phyloP scores from a whole-genome alignment of 2,797 vertebrate species.

The Notoglanidium macrostoma region DNA sequence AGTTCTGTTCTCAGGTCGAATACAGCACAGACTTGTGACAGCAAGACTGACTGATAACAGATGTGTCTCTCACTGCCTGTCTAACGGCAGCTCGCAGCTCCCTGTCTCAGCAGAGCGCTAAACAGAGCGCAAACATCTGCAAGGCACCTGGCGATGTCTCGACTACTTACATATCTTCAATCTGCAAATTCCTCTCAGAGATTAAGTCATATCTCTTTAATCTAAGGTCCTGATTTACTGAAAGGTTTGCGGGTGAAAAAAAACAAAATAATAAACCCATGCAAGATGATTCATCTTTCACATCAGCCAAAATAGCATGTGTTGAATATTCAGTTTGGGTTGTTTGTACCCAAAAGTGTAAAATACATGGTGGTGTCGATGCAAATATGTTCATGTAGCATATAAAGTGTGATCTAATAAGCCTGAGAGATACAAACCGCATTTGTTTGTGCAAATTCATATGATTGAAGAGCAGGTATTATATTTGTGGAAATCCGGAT shows the following conservation, averaged over 20 bases:
- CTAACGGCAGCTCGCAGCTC: conserved; percentile 31
- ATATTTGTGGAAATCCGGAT: background rate
- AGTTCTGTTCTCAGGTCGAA: background rate
- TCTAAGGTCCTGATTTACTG: background rate
- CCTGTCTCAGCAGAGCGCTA: conserved; percentile 25
- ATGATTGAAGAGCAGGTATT: background rate
- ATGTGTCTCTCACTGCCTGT: conserved; percentile 28
- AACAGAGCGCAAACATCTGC: conserved; percentile 32
- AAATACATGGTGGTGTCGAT: background rate
- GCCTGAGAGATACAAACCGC: too few relatives aligned
- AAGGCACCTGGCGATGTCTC: conserved; percentile 14
- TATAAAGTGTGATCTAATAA: background rate
- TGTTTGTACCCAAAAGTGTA: background rate
- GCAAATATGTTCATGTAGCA: background rate
- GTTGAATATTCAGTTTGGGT: background rate
- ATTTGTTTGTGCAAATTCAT: background rate
- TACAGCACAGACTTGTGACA: conserved; percentile 5
- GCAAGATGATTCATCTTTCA: background rate
- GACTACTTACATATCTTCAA: conserved; percentile 24
- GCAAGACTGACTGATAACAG: conserved; percentile 32
- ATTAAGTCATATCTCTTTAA: background rate
- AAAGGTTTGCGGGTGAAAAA: background rate
- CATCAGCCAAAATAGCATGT: background rate
- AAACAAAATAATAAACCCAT: background rate
- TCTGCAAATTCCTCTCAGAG: background rate